Base-by-base conservation (phyloP, 2,888 invertebrate genomes). In the Trachelus tabidus region DNA sequence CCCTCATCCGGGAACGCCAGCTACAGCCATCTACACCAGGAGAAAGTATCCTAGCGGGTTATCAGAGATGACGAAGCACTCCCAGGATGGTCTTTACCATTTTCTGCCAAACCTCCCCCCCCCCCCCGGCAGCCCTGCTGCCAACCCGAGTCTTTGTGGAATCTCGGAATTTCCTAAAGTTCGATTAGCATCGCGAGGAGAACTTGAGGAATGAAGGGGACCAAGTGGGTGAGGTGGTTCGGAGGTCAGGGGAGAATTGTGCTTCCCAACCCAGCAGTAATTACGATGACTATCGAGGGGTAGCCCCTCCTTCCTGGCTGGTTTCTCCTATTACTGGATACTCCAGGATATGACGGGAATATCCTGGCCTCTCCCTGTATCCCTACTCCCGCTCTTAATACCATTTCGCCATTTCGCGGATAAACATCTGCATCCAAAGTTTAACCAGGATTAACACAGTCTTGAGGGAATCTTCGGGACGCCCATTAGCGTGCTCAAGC, bases 41-140 rank as follows among this genome's bases (percentile, higher is more conserved):
- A 56, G 56, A 9, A 56, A 74, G 85, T 81, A 84, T 56, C 85
- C 86, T 77, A 79, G 85, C 84, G 88, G 89, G 85, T 89, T 90
- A 90, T 90, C 89, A 88, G 88, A 89, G 86, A 90, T 90, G 90
- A 90, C 88, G 86, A 88, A 90, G 87, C 86, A 85, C 84, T 90
- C 90, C 90, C 90, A 85, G 81, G 90, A 84, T 85, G 85, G 85
- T 89, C 87, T 88, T 90, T 89, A 89, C 84, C 85, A 83, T 85
- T 88, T 86, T 87, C 85, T 75, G 69, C 79, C 81, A 78, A 71
- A 56, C 56, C 56, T 23, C 23, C 23, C 56, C 56, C 23, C 23
- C 56, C 23, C 23, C 56, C 33, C 56, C 56, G 2, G 23, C 56
- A 23, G 6, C 9, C 15, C 23, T 9, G 23, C 23, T 56, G 9